phyloP scores from a whole-genome alignment of 1,140 invertebrate genomes.

The Arctopsyche grandis region DNA sequence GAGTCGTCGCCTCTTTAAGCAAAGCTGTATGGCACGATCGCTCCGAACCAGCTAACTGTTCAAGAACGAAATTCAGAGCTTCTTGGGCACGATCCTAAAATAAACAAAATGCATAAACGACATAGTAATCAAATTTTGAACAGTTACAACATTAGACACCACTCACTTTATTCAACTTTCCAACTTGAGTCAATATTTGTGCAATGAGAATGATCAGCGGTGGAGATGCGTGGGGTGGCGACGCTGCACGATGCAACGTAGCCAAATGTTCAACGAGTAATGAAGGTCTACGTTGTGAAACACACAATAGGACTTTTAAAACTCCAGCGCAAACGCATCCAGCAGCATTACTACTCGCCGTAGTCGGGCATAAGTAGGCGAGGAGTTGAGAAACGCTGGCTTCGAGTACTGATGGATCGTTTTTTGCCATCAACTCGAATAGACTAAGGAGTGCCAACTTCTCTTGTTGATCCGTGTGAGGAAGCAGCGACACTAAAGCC shows the following conservation, averaged over 20 bases:
- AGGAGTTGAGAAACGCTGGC: conserved; percentile 80
- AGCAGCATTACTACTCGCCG: conserved; percentile 57
- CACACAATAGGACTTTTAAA: conserved; percentile 78
- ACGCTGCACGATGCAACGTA: conserved; percentile 74
- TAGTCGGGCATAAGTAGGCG: conserved; percentile 69
- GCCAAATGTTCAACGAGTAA: conserved; percentile 75
- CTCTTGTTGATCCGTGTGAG: conserved; percentile 84
- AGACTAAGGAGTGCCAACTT: conserved; percentile 84
- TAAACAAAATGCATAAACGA: conserved; percentile 7
- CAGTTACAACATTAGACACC: background rate
- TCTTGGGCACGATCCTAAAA: conserved; percentile 77
- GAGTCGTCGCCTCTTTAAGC: conserved; percentile 78
- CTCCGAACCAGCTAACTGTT: conserved; percentile 76
- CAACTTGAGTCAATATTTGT: conserved; percentile 72
- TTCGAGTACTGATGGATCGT: conserved; percentile 81
- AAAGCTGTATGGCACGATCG: conserved; percentile 75
- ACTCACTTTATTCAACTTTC: conserved; percentile 71
- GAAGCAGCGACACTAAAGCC: conserved; percentile 81
- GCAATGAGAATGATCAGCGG: conserved; percentile 73
- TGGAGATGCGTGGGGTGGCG: conserved; percentile 69
- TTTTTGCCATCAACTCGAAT: conserved; percentile 82
- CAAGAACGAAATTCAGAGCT: conserved; percentile 81
- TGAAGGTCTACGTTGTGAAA: conserved; percentile 75
- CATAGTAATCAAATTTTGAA: background rate
- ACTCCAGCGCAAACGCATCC: conserved; percentile 64